phyloP scores from a whole-genome alignment of 30 jellyfish, hydroid and myxozoan genomes.

The Chironex yamaguchii region DNA sequence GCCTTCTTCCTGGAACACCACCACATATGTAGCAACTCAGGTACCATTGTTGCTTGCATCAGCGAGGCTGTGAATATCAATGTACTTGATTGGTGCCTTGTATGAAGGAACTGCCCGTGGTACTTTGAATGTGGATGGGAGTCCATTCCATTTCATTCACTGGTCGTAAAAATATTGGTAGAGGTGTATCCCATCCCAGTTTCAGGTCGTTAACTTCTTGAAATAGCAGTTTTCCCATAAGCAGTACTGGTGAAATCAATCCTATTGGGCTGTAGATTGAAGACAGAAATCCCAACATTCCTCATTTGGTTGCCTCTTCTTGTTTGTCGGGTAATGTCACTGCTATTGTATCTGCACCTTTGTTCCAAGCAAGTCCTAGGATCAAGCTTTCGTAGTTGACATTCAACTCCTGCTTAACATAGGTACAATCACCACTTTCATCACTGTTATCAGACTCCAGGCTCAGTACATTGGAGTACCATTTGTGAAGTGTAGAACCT shows the following conservation, averaged over 20 bases:
- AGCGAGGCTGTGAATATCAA: slow-evolving; percentile 76
- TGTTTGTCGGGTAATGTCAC: slow-evolving; percentile 56
- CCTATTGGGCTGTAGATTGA: slow-evolving; percentile 78
- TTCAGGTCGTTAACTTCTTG: slow-evolving; percentile 45
- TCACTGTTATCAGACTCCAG: slow-evolving; percentile 33
- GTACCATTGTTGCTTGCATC: slow-evolving; percentile 75
- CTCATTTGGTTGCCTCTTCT: slow-evolving; percentile 61
- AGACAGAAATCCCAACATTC: slow-evolving; percentile 41
- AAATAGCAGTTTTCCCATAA: slow-evolving; percentile 59
- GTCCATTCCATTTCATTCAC: neutral
- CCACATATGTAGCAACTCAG: slow-evolving; percentile 68
- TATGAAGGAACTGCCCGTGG: slow-evolving; percentile 49
- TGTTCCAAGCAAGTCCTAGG: slow-evolving; percentile 74
- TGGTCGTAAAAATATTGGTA: slow-evolving; percentile 6
- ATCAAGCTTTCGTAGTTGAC: slow-evolving; percentile 63
- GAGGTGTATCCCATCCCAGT: slow-evolving; percentile 53
- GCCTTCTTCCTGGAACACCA: slow-evolving; percentile 63
- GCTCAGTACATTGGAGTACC: slow-evolving; percentile 65
- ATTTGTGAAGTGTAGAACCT: slow-evolving; percentile 65
- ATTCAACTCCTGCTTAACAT: slow-evolving; percentile 57
- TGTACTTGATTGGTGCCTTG: slow-evolving; percentile 13
- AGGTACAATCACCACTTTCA: slow-evolving; percentile 20
- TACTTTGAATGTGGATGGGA: slow-evolving; percentile 20
- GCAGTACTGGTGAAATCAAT: slow-evolving; percentile 59
- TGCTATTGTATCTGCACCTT: slow-evolving; percentile 42